Evolutionary conservation across 2,113 vertebrate species (phyloP), one percentile per base, ranked within the genome.

Genomic region (Dicaeum eximium): DNA sequence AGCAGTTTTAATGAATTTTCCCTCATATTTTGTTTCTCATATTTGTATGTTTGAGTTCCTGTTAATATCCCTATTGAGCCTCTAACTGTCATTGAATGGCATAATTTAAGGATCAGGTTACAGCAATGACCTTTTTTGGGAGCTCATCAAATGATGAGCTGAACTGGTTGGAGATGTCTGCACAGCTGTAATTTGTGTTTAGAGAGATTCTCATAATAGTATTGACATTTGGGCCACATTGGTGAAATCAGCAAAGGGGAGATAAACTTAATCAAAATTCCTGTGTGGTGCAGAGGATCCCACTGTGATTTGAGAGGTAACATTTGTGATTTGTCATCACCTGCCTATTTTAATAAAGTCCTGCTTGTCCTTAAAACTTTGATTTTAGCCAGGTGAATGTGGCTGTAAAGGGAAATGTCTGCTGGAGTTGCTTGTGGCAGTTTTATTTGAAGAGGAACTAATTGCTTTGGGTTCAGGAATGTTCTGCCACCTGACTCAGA

Each of bases 251-350:
- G 75, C 92, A 86, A 37, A 74, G 48, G 50, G 37, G 75, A 96
- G 97, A 97, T 96, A 97, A 97, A 78, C 88, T 80, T 94, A 92
- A 97, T 95, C 92, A 84, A 77, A 65, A 96, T 93, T 94, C 88
- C 87, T 71, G n/a, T 7, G 60, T 18, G 54, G n/a, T 35, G 65
- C 70, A 18, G 15, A 54, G 90, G 61, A 58, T 72, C 86, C 57
- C 31, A 5, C 60, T 71, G 92, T 27, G 80, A 58, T 61, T 54
- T 19, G 37, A 85, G 93, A 31, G 15, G 1, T 96, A 91, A 96
- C 96, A 96, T 97, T 97, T 96, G 65, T 21, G 38, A 58, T 91
- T 94, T 97, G 96, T 97, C 97, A 96, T 97, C 96, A 88, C 96
- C 88, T 97, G 11, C 54, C 90, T 47, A 95, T 97, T 96, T 95